Evolutionary conservation across 2,113 vertebrate species (phyloP).

Genomic region (Arizona elegans): DNA sequence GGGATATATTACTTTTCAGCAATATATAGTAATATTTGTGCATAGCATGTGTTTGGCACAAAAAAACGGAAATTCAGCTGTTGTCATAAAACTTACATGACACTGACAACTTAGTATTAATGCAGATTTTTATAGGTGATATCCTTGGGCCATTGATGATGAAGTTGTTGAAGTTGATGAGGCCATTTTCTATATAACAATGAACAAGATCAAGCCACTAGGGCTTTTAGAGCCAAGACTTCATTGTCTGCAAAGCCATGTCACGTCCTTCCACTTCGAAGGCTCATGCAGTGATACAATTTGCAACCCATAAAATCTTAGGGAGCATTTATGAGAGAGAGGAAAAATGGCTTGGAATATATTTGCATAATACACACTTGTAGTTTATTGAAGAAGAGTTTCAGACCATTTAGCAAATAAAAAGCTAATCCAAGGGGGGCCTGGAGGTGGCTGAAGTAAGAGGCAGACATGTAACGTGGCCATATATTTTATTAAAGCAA

Average conservation of each 20-base stretch:
- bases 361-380: slow-evolving; percentile 2
- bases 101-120: not conserved
- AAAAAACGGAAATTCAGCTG: not conserved
- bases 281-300: not conserved
- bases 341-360: not conserved
- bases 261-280: not conserved
- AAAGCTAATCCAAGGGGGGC: not conserved
- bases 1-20: not conserved
- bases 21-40: not conserved
- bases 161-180: not conserved
- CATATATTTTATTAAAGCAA: slow-evolving; percentile 19
- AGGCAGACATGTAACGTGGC: not conserved
- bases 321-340: not conserved
- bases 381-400: not conserved
- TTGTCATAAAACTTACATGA: not conserved
- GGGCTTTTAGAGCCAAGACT: not conserved
- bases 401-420: not conserved
- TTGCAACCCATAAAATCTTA: not conserved
- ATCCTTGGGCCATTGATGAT: not conserved
- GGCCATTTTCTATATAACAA: not conserved
- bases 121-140: too few species aligned
- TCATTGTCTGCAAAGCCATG: not conserved
- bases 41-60: not conserved
- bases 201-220: not conserved
- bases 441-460: not conserved